Percentiles rank a stretch among this genome's conserved stretches.
phyloP scores from a whole-genome alignment of 2,888 invertebrate genomes.

The Chloromyia formosa region DNA sequence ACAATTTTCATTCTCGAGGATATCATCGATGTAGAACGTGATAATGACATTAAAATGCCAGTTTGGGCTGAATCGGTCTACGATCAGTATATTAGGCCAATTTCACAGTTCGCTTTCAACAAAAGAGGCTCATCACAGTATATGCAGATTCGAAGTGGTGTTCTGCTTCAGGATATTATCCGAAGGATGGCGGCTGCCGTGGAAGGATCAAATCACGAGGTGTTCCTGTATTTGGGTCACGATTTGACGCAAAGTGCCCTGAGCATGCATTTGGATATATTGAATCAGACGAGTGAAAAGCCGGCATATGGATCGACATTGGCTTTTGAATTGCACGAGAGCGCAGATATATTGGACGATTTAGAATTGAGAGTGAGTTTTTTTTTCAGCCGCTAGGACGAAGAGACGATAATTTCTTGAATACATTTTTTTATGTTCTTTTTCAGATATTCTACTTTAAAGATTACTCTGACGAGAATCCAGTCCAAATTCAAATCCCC shows the following conservation, averaged over 20 bases:
- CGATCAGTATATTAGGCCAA: slow-evolving; percentile 59
- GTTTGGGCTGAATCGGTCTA: slow-evolving; percentile 74
- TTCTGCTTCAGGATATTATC: slow-evolving; percentile 72
- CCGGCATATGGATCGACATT: slow-evolving; percentile 78
- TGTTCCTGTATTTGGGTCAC: slow-evolving; percentile 77
- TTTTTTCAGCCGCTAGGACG: neutral
- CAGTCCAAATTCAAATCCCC: neutral
- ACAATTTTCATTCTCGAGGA: slow-evolving; percentile 58
- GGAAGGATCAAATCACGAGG: slow-evolving; percentile 60
- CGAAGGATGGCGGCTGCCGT: slow-evolving; percentile 66
- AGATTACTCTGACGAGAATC: neutral
- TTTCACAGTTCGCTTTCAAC: neutral
- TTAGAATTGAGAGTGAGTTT: slow-evolving; percentile 66
- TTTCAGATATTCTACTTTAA: slow-evolving; percentile 15
- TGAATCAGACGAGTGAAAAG: slow-evolving; percentile 65
- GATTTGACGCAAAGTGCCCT: slow-evolving; percentile 78
- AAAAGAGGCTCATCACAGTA: slow-evolving; percentile 68
- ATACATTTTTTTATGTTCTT: too few species aligned
- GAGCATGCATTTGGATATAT: slow-evolving; percentile 73
- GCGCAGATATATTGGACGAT: slow-evolving; percentile 52
- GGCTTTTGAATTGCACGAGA: slow-evolving; percentile 72
- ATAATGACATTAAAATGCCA: slow-evolving; percentile 72
- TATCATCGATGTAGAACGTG: slow-evolving; percentile 70
- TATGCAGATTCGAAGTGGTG: slow-evolving; percentile 74
- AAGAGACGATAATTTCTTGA: neutral